phyloP scores from a whole-genome alignment of 2,113 vertebrate genomes.

The Paradoxurus hermaphroditus region DNA sequence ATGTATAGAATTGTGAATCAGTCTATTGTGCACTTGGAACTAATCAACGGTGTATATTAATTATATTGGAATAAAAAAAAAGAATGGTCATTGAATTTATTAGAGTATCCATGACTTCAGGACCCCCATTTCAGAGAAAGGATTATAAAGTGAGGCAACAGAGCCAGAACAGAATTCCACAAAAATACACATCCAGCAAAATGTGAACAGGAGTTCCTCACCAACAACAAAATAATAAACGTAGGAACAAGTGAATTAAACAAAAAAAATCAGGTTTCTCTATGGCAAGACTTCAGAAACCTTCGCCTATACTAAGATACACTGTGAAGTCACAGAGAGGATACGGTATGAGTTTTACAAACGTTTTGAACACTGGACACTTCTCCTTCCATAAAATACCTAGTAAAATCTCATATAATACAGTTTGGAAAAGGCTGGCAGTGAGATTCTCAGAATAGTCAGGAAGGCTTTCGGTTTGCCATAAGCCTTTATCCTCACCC shows the following conservation, averaged over 20 bases:
- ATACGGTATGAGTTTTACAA: background rate
- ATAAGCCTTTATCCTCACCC: background rate
- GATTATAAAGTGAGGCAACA: background rate
- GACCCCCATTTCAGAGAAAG: background rate
- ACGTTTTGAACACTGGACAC: background rate
- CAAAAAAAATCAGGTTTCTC: background rate
- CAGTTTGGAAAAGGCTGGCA: background rate
- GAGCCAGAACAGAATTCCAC: background rate
- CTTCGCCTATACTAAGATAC: background rate
- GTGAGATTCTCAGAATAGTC: background rate
- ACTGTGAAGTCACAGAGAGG: background rate
- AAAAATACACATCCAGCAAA: background rate
- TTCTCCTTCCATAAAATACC: background rate
- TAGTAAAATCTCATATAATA: background rate
- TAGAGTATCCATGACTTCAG: background rate
- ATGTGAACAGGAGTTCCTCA: background rate
- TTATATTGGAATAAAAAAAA: background rate
- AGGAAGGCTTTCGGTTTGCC: background rate
- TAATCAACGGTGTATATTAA: background rate
- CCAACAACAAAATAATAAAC: background rate
- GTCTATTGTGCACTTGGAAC: background rate
- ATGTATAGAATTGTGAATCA: background rate
- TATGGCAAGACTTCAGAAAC: background rate
- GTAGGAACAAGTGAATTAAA: slow-evolving; percentile 15
- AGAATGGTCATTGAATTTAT: background rate